phyloP scores from a whole-genome alignment of 2,113 vertebrate genomes.

The Halichoerus grypus region DNA sequence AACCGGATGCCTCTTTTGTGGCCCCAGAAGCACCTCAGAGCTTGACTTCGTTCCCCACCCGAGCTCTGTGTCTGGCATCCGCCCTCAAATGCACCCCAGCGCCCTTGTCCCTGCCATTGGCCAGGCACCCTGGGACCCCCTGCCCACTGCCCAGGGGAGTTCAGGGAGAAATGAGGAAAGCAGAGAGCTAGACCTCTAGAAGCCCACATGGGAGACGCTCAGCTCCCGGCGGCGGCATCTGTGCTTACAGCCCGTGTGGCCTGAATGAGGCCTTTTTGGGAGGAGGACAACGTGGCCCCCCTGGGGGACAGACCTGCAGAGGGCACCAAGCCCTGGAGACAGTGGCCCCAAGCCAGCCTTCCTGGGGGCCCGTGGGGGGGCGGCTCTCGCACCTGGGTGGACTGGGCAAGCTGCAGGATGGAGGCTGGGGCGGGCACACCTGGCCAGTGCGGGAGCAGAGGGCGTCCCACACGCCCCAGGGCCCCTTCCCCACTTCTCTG shows the following conservation, averaged over 20 bases:
- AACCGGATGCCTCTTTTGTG: neutral
- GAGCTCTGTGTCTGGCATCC: neutral
- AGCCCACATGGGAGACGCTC: neutral
- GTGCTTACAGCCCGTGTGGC: neutral
- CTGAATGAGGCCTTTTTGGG: neutral
- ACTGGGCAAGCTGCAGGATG: neutral
- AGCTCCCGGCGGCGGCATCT: neutral
- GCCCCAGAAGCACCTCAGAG: neutral
- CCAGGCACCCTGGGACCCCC: neutral
- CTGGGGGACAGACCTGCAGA: neutral
- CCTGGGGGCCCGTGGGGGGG: fast-evolving
- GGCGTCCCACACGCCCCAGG: fast-evolving
- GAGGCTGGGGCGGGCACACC: neutral
- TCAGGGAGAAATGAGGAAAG: neutral
- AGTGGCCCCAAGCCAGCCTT: neutral
- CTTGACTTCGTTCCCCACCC: fast-evolving
- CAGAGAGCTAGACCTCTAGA: neutral
- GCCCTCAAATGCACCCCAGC: neutral
- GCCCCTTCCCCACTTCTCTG: neutral
- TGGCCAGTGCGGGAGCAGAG: neutral
- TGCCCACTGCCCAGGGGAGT: neutral
- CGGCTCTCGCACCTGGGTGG: no score
- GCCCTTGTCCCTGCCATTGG: no score
- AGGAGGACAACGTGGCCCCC: neutral
- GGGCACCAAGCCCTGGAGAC: neutral